These are phyloP conservation scores for Rhingia campestris DNA, from an alignment of 2,888 invertebrate genomes.

Conservation along the genomic window DNA sequence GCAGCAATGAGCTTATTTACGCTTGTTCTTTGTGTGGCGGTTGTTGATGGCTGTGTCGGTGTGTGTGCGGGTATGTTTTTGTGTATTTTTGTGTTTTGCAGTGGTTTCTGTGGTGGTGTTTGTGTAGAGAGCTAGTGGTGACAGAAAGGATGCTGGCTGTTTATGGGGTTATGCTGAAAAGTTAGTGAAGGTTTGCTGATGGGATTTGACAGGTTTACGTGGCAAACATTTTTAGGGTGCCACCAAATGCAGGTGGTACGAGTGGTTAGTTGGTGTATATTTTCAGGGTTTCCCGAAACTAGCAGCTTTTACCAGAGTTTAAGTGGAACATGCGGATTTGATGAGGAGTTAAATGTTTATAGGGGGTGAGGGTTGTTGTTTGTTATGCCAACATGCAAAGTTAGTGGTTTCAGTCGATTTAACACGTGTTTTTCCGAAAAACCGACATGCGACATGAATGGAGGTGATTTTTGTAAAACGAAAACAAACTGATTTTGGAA, in stretches of 20 bases:
- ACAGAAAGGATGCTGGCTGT: slow-evolving; percentile 31
- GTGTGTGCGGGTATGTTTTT: slow-evolving; percentile 27
- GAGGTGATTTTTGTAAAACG: too few species aligned
- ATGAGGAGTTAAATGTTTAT: too few species aligned
- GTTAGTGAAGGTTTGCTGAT: slow-evolving; percentile 37
- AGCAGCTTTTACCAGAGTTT: too few species aligned
- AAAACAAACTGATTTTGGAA: too few species aligned
- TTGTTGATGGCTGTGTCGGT: neutral
- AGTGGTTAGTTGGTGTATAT: slow-evolving; percentile 11
- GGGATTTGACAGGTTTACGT: slow-evolving; percentile 57
- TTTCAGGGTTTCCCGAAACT: too few species aligned
- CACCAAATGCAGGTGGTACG: slow-evolving; percentile 34
- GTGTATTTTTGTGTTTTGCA: neutral
- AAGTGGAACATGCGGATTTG: too few species aligned
- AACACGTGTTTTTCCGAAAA: too few species aligned
- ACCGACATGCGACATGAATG: too few species aligned
- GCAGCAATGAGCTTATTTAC: slow-evolving; percentile 67
- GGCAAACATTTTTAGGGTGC: slow-evolving; percentile 40
- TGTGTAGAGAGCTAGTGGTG: slow-evolving; percentile 19
- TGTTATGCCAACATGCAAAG: too few species aligned
- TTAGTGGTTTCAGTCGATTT: too few species aligned
- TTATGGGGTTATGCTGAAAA: slow-evolving; percentile 35
- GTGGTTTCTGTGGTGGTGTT: neutral
- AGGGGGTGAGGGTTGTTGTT: too few species aligned
- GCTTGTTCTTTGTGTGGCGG: slow-evolving; percentile 50